A percentile compares a stretch with the other conserved stretches of the same genome.
These are phyloP conservation scores for Pyxicephalus adspersus DNA, from an alignment of 2,113 vertebrate genomes.

Conservation along the genomic window DNA sequence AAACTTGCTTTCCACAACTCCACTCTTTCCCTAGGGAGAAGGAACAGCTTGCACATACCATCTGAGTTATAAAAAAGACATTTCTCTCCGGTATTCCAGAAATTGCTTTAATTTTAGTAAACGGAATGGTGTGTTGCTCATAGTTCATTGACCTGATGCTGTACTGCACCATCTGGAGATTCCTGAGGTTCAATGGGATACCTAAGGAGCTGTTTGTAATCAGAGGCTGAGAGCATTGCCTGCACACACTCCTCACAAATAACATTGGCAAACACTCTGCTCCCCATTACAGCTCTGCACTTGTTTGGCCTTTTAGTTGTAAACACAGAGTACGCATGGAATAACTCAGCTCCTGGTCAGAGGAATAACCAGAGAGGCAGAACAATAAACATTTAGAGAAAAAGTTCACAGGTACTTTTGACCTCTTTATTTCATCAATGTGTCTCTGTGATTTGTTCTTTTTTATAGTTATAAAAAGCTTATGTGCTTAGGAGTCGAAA, in stretches of 20 bases:
- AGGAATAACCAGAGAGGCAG: slow-evolving; percentile 59
- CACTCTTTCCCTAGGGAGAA: slow-evolving; percentile 44
- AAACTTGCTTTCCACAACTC: slow-evolving; percentile 51
- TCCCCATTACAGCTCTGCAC: slow-evolving; percentile 24
- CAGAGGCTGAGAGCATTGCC: slow-evolving; percentile 8
- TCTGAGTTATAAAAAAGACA: slow-evolving; percentile 59
- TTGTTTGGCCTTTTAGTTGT: slow-evolving; percentile 47
- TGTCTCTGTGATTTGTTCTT: slow-evolving; percentile 13
- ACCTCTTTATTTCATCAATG: slow-evolving; percentile 48
- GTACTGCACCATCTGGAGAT: slow-evolving; percentile 55
- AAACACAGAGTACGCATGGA: slow-evolving; percentile 36
- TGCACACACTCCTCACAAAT: slow-evolving; percentile 38
- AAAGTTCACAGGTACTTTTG: slow-evolving; percentile 41
- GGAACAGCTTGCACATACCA: slow-evolving; percentile 44
- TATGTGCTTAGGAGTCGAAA: neutral
- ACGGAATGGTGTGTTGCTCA: slow-evolving; percentile 53
- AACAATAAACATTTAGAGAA: slow-evolving; percentile 42
- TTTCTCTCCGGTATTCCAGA: slow-evolving; percentile 63
- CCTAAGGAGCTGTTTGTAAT: slow-evolving; percentile 55
- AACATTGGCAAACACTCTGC: slow-evolving; percentile 60
- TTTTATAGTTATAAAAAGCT: slow-evolving; percentile 17
- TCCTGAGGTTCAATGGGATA: slow-evolving; percentile 37
- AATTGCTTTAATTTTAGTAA: slow-evolving; percentile 58
- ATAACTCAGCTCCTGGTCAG: slow-evolving; percentile 50
- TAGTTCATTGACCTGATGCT: slow-evolving; percentile 56